Evolutionary conservation across 2,888 invertebrate species (phyloP).

Genomic region (Caenorhabditis sp.): DNA sequence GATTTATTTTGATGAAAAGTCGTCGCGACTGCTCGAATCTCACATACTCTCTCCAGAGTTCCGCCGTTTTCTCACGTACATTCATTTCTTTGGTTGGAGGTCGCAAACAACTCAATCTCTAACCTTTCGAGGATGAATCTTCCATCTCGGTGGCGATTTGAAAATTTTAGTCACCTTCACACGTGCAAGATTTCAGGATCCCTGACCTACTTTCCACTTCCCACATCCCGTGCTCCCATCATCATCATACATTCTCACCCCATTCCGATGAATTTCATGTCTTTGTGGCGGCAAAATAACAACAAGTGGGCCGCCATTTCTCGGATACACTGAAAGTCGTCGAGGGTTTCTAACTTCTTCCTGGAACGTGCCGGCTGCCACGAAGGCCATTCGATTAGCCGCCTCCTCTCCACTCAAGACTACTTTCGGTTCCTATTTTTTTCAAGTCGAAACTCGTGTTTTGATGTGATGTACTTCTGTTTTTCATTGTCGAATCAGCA

Average conservation of each 20-base stretch:
- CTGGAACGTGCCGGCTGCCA: conserved; percentile 13
- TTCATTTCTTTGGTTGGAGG: conserved; percentile 28
- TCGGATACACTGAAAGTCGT: conserved; percentile 15
- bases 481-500: conserved; percentile 21
- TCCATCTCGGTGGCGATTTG: neutral
- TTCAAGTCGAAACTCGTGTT: conserved; percentile 32
- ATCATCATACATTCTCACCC: conserved; percentile 22
- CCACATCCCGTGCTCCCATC: neutral
- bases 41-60: conserved; percentile 6
- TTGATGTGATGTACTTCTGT: conserved; percentile 28
- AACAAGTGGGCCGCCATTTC: conserved; percentile 20
- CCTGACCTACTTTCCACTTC: neutral
- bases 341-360: conserved; percentile 6
- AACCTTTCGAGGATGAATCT: conserved; percentile 10
- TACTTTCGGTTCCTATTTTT: conserved; percentile 25
- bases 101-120: conserved; percentile 8
- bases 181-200: neutral
- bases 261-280: conserved; percentile 41
- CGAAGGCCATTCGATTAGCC: conserved; percentile 41
- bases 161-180: neutral
- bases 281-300: conserved; percentile 51
- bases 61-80: conserved; percentile 47
- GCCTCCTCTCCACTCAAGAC: conserved; percentile 21
- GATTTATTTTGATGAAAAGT: conserved; percentile 56
- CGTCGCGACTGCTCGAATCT: conserved; percentile 34